Evolutionary conservation across 2,888 invertebrate species (phyloP), one percentile per base, ranked within the genome.

Genomic region (Ochropacha duplaris): DNA sequence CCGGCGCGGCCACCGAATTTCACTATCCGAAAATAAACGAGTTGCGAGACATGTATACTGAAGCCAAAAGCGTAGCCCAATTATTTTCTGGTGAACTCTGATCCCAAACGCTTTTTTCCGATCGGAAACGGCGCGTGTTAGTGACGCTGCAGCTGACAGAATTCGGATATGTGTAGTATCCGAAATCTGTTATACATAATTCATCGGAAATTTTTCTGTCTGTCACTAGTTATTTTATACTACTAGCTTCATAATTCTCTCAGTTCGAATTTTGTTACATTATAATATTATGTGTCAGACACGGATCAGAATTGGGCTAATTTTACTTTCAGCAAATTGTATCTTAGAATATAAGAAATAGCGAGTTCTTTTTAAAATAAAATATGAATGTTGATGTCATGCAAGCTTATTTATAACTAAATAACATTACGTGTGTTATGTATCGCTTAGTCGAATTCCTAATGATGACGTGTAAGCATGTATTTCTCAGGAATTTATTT

Each of bases 11-110:
- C 69, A 62, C 70, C 63, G 68, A 67, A 65, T 65, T 68, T 72
- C 66, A 58, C 59, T 39, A 56, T 60, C 72, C 76, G 70, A 69
- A 79, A 78, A 79, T 79, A 81, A 64, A 62, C 57, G 12, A 55
- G 64, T 70, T 72, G 70, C 71, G 72, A 72, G 71, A 74, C 72
- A 70, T 66, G 19, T 68, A 76, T 72, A 72, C 69, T 71, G 76
- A 72, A 69, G 83, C 83, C 82, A 81, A 83, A 78, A 72, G 57
- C 62, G 75, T 77, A 76, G 66, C 74, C 78, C 69, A 75, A 81
- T 81, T 79, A 76, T 75, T 71, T 69, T 62, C 49, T 55, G 49
- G 22, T 54, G 49, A 39, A 55, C 39, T 54, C 50, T 34, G n/a
- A 28, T 34, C 55, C 28, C 19, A 31, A 49, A 49, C 28, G 16